These are phyloP conservation scores for Odontocolon sp. DNA, from an alignment of 2,888 invertebrate species.

Conservation along the genomic window DNA sequence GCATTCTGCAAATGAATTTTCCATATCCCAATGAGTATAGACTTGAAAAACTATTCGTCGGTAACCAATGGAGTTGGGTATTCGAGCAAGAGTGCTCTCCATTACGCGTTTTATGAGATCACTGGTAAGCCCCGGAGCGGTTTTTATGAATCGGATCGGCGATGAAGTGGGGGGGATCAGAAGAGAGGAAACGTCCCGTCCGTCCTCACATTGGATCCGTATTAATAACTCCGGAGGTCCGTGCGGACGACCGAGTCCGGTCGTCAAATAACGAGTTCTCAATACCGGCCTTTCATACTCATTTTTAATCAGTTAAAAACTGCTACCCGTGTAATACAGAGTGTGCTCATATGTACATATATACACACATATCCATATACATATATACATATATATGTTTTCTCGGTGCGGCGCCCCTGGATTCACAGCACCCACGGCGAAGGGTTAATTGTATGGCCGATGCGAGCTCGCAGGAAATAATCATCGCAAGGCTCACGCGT, in stretches of 20 bases:
- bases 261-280: constrained; percentile 61
- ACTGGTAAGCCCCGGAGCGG: constrained; percentile 28
- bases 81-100: constrained; percentile 18
- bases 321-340: constrained; percentile 26
- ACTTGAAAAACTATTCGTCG: constrained; percentile 17
- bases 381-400: not conserved
- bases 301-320: constrained; percentile 60
- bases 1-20: not conserved
- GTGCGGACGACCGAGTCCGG: constrained; percentile 51
- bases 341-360: not conserved
- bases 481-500: constrained; percentile 46
- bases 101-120: constrained; percentile 58
- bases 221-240: constrained; percentile 48
- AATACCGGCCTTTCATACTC: constrained; percentile 57
- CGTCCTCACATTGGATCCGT: constrained; percentile 37
- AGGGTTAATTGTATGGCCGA: constrained; percentile 58
- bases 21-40: too few species aligned
- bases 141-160: constrained; percentile 51
- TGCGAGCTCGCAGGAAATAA: constrained; percentile 43
- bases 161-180: not conserved
- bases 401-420: constrained; percentile 25
- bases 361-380: not conserved
- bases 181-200: constrained; percentile 31
- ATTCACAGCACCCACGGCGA: constrained; percentile 44
- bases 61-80: not conserved